These are phyloP conservation scores for Phytoseiulus persimilis DNA, from an alignment of 2,888 invertebrate genomes.

Conservation along the genomic window DNA sequence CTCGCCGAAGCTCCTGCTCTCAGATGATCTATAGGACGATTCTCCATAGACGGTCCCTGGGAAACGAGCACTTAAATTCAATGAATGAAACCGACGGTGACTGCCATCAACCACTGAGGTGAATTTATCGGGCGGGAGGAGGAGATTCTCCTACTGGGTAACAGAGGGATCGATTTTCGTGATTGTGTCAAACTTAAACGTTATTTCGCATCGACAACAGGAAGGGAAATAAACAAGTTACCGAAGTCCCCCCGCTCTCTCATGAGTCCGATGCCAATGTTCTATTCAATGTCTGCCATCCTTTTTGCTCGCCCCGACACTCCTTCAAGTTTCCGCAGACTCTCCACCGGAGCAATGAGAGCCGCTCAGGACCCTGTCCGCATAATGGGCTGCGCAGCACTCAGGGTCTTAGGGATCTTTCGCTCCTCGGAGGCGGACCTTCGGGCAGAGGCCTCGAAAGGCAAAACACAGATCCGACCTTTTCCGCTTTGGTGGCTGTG, in stretches of 20 bases:
- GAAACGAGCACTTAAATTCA: too few species aligned
- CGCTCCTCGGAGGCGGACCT: not conserved
- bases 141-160: too few species aligned
- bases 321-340: not conserved
- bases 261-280: too few species aligned
- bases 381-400: not conserved
- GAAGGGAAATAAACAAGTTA: too few species aligned
- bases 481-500: not conserved
- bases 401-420: not conserved
- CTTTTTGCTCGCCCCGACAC: not conserved
- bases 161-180: too few species aligned
- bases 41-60: not conserved
- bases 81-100: too few species aligned
- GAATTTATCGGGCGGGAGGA: too few species aligned
- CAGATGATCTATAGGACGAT: not conserved
- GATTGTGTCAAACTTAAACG: too few species aligned
- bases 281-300: not conserved
- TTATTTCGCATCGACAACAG: too few species aligned
- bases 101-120: too few species aligned
- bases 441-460: not conserved
- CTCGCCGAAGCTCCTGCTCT: not conserved
- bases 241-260: too few species aligned
- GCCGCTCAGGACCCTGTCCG: not conserved
- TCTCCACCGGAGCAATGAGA: not conserved
- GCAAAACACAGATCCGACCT: not conserved